These are phyloP conservation scores for Argyrosomus japonicus DNA, from an alignment of 2,113 vertebrate genomes.

Conservation along the genomic window DNA sequence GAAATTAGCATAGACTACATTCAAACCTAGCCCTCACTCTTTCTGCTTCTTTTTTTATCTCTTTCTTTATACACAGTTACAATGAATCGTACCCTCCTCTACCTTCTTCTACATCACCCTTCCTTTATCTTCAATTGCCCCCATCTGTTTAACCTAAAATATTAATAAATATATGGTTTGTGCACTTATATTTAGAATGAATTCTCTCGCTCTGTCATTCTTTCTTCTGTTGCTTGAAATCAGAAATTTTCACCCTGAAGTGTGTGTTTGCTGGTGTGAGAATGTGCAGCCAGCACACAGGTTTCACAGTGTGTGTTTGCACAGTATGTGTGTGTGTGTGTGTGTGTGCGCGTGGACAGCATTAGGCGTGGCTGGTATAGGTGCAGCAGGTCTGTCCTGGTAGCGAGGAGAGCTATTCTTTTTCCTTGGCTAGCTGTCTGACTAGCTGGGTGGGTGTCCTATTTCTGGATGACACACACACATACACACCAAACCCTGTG, in stretches of 20 bases:
- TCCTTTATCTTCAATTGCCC: background rate
- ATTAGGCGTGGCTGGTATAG: constrained; percentile 36
- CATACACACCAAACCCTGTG: constrained; percentile 63
- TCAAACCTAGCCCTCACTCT: background rate
- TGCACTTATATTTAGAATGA: background rate
- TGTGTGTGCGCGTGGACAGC: constrained; percentile 27
- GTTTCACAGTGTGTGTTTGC: background rate
- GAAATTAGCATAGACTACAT: no score
- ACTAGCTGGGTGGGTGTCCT: constrained; percentile 80
- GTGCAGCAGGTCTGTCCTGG: constrained; percentile 66
- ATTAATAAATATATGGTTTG: background rate
- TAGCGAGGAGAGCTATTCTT: constrained; percentile 72
- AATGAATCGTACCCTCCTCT: background rate
- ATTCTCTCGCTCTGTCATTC: background rate
- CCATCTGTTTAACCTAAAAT: background rate
- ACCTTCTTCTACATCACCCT: background rate
- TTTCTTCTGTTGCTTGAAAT: background rate
- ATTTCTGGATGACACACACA: constrained; percentile 81
- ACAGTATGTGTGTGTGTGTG: constrained; percentile 6
- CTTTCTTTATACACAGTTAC: background rate
- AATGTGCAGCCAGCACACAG: background rate
- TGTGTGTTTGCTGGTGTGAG: background rate
- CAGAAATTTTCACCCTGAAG: no score
- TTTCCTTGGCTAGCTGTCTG: constrained; percentile 76
- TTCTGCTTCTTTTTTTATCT: background rate